Evolutionary conservation across 2,113 vertebrate species (phyloP).

Genomic region (Psephotus haematonotus): DNA sequence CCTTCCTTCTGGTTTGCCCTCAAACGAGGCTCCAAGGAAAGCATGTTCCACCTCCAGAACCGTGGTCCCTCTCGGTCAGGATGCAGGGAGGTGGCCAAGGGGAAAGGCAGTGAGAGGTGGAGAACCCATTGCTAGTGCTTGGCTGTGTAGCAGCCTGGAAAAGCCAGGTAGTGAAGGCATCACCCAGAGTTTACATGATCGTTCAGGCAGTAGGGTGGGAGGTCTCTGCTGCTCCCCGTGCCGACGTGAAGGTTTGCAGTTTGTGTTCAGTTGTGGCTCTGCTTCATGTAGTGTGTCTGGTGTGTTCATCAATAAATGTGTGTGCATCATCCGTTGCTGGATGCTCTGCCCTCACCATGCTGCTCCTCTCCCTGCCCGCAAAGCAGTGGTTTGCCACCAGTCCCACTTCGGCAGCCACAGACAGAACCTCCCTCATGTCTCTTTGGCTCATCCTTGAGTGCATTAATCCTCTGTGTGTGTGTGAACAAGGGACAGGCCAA

Average conservation of each 20-base stretch:
- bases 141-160: not conserved
- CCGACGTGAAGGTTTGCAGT: not conserved
- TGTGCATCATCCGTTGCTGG: not conserved
- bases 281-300: not conserved
- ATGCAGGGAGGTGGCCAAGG: not conserved
- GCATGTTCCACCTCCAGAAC: not conserved
- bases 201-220: not conserved
- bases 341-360: not conserved
- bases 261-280: not conserved
- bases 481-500: not conserved
- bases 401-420: not conserved
- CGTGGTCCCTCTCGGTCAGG: not conserved
- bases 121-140: fast-evolving
- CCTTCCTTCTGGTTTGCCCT: not conserved
- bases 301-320: slow-evolving; percentile 55
- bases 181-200: not conserved
- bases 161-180: not conserved
- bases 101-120: not conserved
- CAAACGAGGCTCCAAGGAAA: not conserved
- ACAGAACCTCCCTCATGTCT: fast-evolving
- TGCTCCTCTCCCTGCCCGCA: not conserved
- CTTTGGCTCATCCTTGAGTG: not conserved
- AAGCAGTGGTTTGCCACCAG: not conserved
- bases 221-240: not conserved
- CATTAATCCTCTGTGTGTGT: fast-evolving